Percentiles rank a stretch among this genome's conserved stretches.
These are phyloP conservation scores for Uloborus diversus DNA, from an alignment of 1,140 invertebrate genomes.

Conservation along the genomic window DNA sequence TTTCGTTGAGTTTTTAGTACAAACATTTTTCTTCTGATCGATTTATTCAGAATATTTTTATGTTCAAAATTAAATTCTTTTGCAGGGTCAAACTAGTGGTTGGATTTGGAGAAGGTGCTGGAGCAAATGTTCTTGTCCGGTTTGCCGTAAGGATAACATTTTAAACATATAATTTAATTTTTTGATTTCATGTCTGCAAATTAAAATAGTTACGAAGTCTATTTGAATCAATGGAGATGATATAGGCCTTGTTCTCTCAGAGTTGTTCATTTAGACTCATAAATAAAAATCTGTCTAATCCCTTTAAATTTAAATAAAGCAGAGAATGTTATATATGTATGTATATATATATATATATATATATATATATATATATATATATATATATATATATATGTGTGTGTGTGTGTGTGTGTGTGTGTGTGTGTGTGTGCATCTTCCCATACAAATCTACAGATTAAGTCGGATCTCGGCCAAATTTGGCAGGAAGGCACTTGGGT, in stretches of 20 bases:
- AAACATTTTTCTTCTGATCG: not conserved
- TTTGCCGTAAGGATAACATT: conserved; percentile 73
- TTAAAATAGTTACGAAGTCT: not conserved
- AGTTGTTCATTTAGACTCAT: not conserved
- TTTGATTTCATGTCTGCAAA: not conserved
- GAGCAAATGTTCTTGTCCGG: conserved; percentile 85
- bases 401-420: not conserved
- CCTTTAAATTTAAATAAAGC: not conserved
- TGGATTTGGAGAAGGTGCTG: conserved; percentile 87
- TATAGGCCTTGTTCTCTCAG: not conserved
- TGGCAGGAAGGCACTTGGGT: too few species aligned
- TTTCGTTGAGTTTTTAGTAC: too few species aligned
- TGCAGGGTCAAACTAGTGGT: conserved; percentile 73
- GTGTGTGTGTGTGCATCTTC: not conserved
- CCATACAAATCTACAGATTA: too few species aligned
- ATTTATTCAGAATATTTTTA: not conserved
- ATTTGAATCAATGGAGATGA: not conserved
- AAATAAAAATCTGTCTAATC: not conserved
- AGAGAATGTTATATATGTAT: not conserved
- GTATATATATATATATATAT: not conserved
- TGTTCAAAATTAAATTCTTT: conserved; percentile 34
- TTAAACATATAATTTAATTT: not conserved
- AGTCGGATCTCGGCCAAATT: too few species aligned
- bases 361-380: not conserved
- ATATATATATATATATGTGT: not conserved